Base-by-base conservation (phyloP, 2,888 invertebrate species). In the Tachystola acroxantha region DNA sequence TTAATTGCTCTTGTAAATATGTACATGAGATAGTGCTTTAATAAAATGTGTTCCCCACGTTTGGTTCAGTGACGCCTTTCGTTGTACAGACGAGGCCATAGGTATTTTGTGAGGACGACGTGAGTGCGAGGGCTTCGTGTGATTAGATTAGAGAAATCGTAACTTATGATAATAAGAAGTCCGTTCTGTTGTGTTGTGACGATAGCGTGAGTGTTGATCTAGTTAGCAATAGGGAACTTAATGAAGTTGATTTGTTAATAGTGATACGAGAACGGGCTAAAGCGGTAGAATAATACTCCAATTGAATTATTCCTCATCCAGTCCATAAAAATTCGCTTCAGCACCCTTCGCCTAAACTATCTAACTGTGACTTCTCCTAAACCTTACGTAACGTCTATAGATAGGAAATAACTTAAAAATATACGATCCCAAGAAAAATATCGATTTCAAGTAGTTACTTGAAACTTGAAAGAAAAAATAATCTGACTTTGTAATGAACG, bases 21-120 rank as follows among this genome's bases (percentile, higher is more conserved):
- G 80, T 85, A 84, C 60, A 82, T 80, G 65, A 73, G 50, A 80
- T 81, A 81, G 80, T 78, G 79, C 80, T 81, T 81, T 77, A 85
- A 75, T 66, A 56, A 67, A 77, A 78, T 78, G 82, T 84, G 84
- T 84, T 84, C 79, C 71, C 71, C 60, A 65, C 58, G 59, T 64
- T 68, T 62, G 56, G 55, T 65, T 63, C 57, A 56, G 50, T 58
- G 53, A 59, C 46, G 62, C 58, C 60, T 53, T 57, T 53, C 34
- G 51, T 32, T 42, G 39, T 45, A 40, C 40, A 37, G 36, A 43
- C 37, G 45, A 36, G 34, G 40, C 41, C 33, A 37, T 36, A 37
- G 39, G n/a, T n/a, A n/a, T n/a, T 11, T 24, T 40, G 40, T 40
- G 41, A 32, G 28, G 33, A 37, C 24, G 32, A 34, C 31, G 35